Evolutionary conservation across 2,797 vertebrate genomes (phyloP).

Genomic region (Myotis planiceps): DNA sequence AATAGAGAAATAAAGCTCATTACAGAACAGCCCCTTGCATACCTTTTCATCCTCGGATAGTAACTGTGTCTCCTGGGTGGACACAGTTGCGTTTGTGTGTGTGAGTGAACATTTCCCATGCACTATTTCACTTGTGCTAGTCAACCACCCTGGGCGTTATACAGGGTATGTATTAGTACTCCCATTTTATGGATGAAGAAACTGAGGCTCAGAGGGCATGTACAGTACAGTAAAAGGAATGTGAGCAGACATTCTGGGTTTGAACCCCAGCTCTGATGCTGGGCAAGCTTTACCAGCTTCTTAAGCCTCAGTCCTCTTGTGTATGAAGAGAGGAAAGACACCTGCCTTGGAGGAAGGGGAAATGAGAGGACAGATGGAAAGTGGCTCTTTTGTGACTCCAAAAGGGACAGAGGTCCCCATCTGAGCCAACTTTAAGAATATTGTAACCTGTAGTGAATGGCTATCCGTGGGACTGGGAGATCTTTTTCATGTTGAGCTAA

Average conservation of each 20-base stretch:
- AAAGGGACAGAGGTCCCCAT: neutral
- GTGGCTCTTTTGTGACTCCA: neutral
- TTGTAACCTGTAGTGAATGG: neutral
- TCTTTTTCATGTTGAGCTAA: neutral
- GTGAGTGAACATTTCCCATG: neutral
- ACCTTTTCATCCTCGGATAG: neutral
- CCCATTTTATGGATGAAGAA: neutral
- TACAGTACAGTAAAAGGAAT: neutral
- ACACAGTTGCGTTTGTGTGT: fast-evolving
- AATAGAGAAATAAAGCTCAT: neutral
- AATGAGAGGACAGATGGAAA: neutral
- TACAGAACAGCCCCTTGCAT: neutral
- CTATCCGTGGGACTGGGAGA: neutral
- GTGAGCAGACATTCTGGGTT: neutral
- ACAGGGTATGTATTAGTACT: neutral
- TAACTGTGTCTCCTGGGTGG: neutral
- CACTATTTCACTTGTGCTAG: neutral
- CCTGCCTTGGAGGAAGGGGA: neutral
- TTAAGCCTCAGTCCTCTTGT: neutral
- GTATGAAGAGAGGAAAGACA: neutral
- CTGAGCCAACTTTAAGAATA: neutral
- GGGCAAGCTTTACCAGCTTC: neutral
- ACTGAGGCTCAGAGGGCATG: neutral
- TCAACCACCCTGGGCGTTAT: neutral
- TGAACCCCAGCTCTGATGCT: neutral